Evolutionary conservation across 2,113 vertebrate genomes (phyloP).

Genomic region (Urocolius indicus): DNA sequence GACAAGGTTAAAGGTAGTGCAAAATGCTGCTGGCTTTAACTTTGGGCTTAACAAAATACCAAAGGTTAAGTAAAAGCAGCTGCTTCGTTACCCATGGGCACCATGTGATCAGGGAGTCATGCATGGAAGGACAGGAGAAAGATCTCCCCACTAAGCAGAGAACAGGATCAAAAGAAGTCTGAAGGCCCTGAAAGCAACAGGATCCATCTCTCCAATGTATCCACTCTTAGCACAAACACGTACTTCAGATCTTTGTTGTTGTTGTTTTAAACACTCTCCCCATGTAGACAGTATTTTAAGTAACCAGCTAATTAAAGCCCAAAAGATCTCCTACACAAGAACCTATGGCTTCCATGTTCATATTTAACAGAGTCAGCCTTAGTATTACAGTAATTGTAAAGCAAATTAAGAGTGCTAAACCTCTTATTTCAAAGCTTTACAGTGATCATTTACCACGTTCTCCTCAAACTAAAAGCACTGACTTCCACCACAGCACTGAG

Average conservation of each 20-base stretch:
- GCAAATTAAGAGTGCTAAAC: background rate
- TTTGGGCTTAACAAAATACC: background rate
- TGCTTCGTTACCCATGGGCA: background rate
- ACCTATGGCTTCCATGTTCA: background rate
- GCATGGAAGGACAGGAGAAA: background rate
- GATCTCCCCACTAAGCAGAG: background rate
- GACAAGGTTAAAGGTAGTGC: background rate
- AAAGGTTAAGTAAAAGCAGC: background rate
- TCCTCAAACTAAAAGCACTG: background rate
- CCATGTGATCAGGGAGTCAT: accelerated
- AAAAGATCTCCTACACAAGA: background rate
- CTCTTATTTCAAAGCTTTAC: background rate
- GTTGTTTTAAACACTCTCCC: background rate
- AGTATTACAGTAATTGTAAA: background rate
- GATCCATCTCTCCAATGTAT: background rate
- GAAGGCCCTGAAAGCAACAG: background rate
- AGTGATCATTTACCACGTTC: background rate
- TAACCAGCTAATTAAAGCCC: background rate
- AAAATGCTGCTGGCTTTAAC: background rate
- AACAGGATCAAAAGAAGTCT: background rate
- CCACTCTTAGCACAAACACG: accelerated
- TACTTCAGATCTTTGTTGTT: background rate
- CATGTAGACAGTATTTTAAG: background rate
- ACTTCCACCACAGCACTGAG: background rate
- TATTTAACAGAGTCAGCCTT: background rate